Conservation (phyloP, 2,888 invertebrate genomes). For the Chymomyza caudatula region DNA sequence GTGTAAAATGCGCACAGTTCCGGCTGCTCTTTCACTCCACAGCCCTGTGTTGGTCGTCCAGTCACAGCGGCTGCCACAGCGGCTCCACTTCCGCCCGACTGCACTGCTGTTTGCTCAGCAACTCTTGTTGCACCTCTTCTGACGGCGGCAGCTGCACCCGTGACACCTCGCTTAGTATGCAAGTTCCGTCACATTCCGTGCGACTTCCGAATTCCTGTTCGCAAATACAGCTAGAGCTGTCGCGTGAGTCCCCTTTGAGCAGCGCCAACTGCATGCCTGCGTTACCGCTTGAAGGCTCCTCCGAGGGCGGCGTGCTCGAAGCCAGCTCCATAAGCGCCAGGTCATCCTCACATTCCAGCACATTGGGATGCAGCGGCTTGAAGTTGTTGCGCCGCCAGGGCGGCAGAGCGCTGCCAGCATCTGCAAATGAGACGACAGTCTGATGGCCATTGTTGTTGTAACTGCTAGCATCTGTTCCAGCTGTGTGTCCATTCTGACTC, state of each 20-base stretch:
- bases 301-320: slow-evolving; percentile 52
- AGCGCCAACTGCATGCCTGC: slow-evolving; percentile 39
- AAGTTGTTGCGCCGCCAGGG: slow-evolving; percentile 74
- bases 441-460: slow-evolving; percentile 52
- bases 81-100: slow-evolving; percentile 21
- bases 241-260: slow-evolving; percentile 40
- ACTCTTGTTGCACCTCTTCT: background rate
- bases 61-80: slow-evolving; percentile 57
- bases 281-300: slow-evolving; percentile 39
- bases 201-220: slow-evolving; percentile 69
- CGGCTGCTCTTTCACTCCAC: background rate
- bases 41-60: background rate
- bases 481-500: background rate
- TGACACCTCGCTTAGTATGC: slow-evolving; percentile 71
- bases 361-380: slow-evolving; percentile 71
- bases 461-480: slow-evolving; percentile 6
- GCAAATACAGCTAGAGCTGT: slow-evolving; percentile 65
- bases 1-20: slow-evolving; percentile 18
- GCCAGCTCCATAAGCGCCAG: slow-evolving; percentile 54
- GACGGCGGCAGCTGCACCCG: slow-evolving; percentile 51
- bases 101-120: background rate
- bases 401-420: slow-evolving; percentile 30
- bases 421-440: slow-evolving; percentile 56
- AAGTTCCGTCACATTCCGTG: slow-evolving; percentile 70
- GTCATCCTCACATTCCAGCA: slow-evolving; percentile 70